Percentiles rank a stretch among this genome's conserved stretches.
Evolutionary conservation across 2,797 vertebrate genomes (phyloP).

Genomic region (Rhinella marina): DNA sequence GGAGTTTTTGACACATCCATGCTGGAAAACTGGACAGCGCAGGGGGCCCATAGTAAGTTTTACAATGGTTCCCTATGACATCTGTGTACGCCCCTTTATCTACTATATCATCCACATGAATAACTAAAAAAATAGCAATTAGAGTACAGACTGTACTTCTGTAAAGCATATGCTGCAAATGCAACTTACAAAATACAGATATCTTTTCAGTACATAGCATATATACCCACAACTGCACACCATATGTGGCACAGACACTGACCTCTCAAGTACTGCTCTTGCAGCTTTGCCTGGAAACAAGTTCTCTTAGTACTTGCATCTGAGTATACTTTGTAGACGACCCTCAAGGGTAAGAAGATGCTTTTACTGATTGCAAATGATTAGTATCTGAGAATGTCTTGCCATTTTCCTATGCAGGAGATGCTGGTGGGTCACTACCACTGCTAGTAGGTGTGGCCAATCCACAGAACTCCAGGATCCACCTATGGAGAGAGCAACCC

Average conservation of each 20-base stretch:
- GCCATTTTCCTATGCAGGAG: not conserved
- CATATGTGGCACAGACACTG: not conserved
- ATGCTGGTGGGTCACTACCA: not conserved
- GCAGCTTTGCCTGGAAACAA: not conserved
- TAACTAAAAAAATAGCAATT: not conserved
- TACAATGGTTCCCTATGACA: too few species aligned
- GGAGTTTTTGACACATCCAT: too few species aligned
- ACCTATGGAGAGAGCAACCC: not conserved
- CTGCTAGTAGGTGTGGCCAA: not conserved
- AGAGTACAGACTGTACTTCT: not conserved
- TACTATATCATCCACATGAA: too few species aligned
- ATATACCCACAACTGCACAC: slow-evolving; percentile 1
- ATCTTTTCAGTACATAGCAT: not conserved
- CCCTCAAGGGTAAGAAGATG: not conserved
- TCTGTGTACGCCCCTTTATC: too few species aligned
- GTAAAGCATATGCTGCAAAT: not conserved
- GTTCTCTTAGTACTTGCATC: not conserved
- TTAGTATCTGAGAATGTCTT: not conserved
- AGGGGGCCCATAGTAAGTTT: too few species aligned
- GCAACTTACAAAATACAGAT: not conserved
- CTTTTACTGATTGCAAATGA: not conserved
- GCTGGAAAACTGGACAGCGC: too few species aligned
- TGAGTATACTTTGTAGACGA: not conserved
- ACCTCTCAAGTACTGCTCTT: not conserved
- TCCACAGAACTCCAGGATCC: not conserved